Base-by-base conservation (phyloP, 2,113 vertebrate genomes). In the Megaleporinus macrocephalus region DNA sequence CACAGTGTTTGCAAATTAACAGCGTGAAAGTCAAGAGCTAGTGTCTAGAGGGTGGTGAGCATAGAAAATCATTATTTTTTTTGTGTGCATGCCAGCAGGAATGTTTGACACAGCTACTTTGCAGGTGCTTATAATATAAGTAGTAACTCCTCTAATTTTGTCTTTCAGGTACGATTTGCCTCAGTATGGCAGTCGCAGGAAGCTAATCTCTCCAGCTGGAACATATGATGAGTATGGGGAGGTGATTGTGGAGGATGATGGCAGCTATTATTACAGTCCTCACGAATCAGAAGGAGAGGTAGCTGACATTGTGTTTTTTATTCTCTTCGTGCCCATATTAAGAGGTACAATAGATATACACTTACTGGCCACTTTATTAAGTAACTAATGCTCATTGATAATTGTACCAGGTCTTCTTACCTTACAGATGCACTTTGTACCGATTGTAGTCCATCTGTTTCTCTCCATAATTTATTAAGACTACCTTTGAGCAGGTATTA, bases 201-300 rank as follows among this genome's bases (percentile, higher is more conserved):
- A 98, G 68, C 78, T 99, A 88, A 93, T 99, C 84, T 97, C 98
- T 1, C 97, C 98, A 0, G 87, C 95, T 0, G 97, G 95, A 36
- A 95, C 96, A 88, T 99, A 96, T 0, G 97, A 99, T 15, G 98
- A 99, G 83, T 99, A 98, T 1, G 97, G 98, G 47, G 98, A 99
- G 79, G 95, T 98, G 0, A 91, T 98, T n/a, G 94, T 96, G 47
- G 97, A 99, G 80, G 94, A 93, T 0, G 96, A 99, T 0, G 95
- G 94, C 74, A 94, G 96, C 78, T 98, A 96, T 85, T 98, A 97
- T 90, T 98, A 97, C 73, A 97, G 96, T 61, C 95, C 96, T 0
- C 96, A 97, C 0, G 95, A 95, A 83, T 89, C 96, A 16, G 97
- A 98, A 1, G 94, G 91, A 85, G 97, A 99, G 95, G 98, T 99